phyloP scores from a whole-genome alignment of 2,888 invertebrate genomes.

The Athalia circularis region DNA sequence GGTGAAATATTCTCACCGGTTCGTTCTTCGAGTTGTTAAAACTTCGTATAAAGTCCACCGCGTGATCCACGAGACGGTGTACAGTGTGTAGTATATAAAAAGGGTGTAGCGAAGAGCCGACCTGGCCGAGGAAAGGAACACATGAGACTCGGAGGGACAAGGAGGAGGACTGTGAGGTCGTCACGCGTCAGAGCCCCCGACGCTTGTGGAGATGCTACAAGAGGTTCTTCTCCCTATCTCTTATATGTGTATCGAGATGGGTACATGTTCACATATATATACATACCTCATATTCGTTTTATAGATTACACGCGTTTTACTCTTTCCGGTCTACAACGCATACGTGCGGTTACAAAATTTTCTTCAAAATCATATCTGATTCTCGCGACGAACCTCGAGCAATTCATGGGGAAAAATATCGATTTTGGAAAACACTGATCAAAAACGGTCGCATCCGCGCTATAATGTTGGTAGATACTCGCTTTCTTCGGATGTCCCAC shows the following conservation, averaged over 20 bases:
- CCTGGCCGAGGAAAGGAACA: slow-evolving; percentile 27
- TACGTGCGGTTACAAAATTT: too few species aligned
- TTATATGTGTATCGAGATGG: neutral
- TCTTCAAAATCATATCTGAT: too few species aligned
- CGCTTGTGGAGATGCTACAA: slow-evolving; percentile 44
- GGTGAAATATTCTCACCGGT: slow-evolving; percentile 25
- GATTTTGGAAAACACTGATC: too few species aligned
- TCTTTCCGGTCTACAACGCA: too few species aligned
- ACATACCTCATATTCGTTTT: too few species aligned
- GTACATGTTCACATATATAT: neutral
- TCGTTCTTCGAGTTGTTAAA: neutral
- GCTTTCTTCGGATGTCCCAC: too few species aligned
- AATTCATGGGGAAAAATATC: too few species aligned
- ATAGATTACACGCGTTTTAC: too few species aligned
- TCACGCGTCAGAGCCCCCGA: slow-evolving; percentile 59
- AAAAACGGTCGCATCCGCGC: too few species aligned
- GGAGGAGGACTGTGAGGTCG: slow-evolving; percentile 52
- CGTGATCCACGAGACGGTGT: neutral
- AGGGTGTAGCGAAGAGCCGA: slow-evolving; percentile 38
- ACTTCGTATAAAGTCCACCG: too few species aligned
- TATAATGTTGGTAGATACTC: too few species aligned
- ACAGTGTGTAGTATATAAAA: slow-evolving; percentile 27
- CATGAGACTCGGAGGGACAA: slow-evolving; percentile 44
- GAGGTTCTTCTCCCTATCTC: slow-evolving; percentile 14
- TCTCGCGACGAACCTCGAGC: too few species aligned